A percentile compares a stretch with the other conserved stretches of the same genome.
Conservation (phyloP, 2,113 vertebrate species). For the Pituophis catenifer region DNA sequence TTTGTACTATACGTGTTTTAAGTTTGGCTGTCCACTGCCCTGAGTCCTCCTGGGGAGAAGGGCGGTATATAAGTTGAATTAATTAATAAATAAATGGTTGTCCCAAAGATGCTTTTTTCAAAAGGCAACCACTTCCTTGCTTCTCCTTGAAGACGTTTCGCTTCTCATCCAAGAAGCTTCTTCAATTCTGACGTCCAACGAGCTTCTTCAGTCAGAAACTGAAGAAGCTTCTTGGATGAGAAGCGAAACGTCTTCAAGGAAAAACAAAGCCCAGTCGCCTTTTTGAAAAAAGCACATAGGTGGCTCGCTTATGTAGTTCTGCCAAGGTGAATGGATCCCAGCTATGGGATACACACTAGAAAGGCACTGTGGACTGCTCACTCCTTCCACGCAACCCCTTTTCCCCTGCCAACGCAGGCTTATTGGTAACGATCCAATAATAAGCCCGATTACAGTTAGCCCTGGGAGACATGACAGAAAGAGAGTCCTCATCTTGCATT, state of each 20-base stretch:
- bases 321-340: constrained; percentile 22
- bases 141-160: background rate
- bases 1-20: no score
- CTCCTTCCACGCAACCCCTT: constrained; percentile 71
- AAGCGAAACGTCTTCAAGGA: background rate
- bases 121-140: background rate
- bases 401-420: constrained; percentile 77
- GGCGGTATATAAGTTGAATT: no score
- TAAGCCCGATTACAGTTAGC: constrained; percentile 86
- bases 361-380: constrained; percentile 61
- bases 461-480: constrained; percentile 90
- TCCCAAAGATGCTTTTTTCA: background rate
- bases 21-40: no score
- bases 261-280: background rate
- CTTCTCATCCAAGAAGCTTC: background rate
- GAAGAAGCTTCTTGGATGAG: background rate
- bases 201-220: background rate
- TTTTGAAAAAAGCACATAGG: background rate
- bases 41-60: no score
- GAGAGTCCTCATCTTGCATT: constrained; percentile 98
- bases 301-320: constrained; percentile 8
- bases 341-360: background rate
- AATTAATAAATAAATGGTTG: background rate
- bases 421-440: constrained; percentile 79
- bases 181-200: no score